A percentile compares a stretch with the other conserved stretches of the same genome.
These are phyloP conservation scores for Tetropium fuscum DNA, from an alignment of 2,888 invertebrate species.

Conservation along the genomic window DNA sequence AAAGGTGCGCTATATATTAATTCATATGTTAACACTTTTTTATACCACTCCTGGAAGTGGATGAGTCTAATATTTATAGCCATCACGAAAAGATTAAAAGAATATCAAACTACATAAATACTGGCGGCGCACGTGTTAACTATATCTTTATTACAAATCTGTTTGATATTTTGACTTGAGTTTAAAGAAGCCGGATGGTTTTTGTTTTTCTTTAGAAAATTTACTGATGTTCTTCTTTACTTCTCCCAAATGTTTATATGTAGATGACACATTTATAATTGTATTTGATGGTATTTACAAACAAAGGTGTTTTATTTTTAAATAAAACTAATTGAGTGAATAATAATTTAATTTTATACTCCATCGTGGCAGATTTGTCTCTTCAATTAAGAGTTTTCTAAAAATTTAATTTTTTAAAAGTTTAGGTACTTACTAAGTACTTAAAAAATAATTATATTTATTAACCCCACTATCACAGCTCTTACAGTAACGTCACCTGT, in stretches of 20 bases:
- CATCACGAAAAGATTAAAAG: conserved; percentile 35
- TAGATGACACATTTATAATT: conserved; percentile 57
- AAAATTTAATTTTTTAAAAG: too few species aligned
- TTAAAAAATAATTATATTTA: too few species aligned
- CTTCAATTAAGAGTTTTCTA: too few species aligned
- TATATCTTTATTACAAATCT: conserved; percentile 57
- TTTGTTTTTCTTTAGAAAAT: conserved; percentile 51
- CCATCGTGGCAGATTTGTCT: too few species aligned
- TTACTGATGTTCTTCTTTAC: conserved; percentile 55
- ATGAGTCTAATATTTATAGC: conserved; percentile 30
- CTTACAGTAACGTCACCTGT: too few species aligned
- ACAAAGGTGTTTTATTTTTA: conserved; percentile 35
- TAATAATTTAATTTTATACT: too few species aligned
- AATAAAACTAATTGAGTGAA: conserved; percentile 25
- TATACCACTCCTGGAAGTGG: conserved; percentile 15
- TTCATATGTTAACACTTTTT: conserved; percentile 12
- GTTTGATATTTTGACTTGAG: conserved; percentile 56
- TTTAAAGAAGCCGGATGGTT: conserved; percentile 47
- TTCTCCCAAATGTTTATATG: conserved; percentile 53
- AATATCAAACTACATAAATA: conserved; percentile 43
- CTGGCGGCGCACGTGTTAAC: conserved; percentile 52
- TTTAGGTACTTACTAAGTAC: too few species aligned
- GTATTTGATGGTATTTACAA: conserved; percentile 41
- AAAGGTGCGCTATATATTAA: background rate
- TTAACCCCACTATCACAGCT: too few species aligned